Evolutionary conservation across 2,888 invertebrate species (phyloP), one percentile per base, ranked within the genome.

Genomic region (Clanis bilineata): DNA sequence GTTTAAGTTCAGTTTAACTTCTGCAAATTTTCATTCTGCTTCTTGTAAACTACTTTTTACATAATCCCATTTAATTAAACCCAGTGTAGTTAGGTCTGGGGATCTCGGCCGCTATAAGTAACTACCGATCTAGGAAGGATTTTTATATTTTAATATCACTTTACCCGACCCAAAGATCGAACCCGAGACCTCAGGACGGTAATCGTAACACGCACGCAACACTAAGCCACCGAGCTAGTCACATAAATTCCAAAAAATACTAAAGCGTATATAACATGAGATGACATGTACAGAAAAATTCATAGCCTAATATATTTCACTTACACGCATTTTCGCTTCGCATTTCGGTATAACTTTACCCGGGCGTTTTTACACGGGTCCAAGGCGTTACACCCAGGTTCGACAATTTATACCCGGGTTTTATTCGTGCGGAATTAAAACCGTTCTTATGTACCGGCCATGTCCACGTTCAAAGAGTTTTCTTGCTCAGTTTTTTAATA

Each of bases 381-480:
- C 62, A 62, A 63, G 60, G 68, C 62, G 70, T 70, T 74, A 70
- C 69, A 63, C 62, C 68, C 68, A 62, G 68, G 39, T 57, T 63
- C 61, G 63, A 66, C 70, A 69, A 76, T 75, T 75, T 74, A 75
- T 73, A 70, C 66, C 67, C 65, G 64, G 66, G 47, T 62, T 64
- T 60, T 58, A 58, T 41, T 61, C 68, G 62, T 58, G 55, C 64
- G 63, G 73, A 76, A 75, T 73, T 75, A 75, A 71, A 68, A 68
- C 62, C 28, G 62, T 57, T 64, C 62, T 69, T 64, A 63, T 69
- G 67, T 55, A 22, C 21, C 60, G 51, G 21, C 51, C 58, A 54
- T 61, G 60, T 69, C 63, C 62, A 67, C 64, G 59, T 59, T 57
- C 64, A 51, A 51, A 45, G 55, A 58, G 59, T 62, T 60, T 62